Percentiles rank a stretch among this genome's conserved stretches.
Evolutionary conservation across 1,140 invertebrate genomes (phyloP).

Genomic region (Microplitis mediator): DNA sequence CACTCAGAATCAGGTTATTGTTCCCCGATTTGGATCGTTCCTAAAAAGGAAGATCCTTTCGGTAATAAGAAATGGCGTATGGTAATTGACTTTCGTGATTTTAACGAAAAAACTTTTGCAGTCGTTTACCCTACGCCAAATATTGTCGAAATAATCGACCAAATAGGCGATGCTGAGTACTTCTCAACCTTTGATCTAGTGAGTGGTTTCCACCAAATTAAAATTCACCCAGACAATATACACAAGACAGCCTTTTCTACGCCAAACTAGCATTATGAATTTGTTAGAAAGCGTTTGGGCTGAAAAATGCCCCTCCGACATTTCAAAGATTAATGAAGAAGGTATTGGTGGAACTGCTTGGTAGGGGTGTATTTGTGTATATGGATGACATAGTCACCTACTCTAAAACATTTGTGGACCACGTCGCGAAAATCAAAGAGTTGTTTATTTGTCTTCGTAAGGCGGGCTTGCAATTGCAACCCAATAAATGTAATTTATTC

Average conservation of each 20-base stretch:
- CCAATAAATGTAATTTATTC: conserved; percentile 45
- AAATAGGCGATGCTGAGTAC: too few species aligned
- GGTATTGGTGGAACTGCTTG: conserved; percentile 38
- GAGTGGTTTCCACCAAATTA: background rate
- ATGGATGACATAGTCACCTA: conserved; percentile 49
- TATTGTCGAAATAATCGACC: too few species aligned
- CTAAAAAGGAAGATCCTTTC: conserved; percentile 35
- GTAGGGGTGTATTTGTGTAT: conserved; percentile 27
- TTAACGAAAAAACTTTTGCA: too few species aligned
- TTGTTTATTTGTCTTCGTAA: conserved; percentile 29
- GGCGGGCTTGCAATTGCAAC: conserved; percentile 40
- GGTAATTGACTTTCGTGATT: too few species aligned
- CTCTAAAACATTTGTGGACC: conserved; percentile 32
- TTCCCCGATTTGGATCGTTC: conserved; percentile 45
- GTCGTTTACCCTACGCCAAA: too few species aligned
- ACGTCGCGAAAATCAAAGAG: conserved; percentile 28
- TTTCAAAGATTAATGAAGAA: conserved; percentile 47
- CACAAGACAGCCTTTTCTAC: conserved; percentile 46
- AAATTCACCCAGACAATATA: background rate
- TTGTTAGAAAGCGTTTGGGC: conserved; percentile 44
- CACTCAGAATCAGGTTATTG: conserved; percentile 50
- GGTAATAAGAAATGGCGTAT: conserved; percentile 40
- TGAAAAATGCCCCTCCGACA: conserved; percentile 40
- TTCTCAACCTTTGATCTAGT: background rate
- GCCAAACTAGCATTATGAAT: conserved; percentile 44